Base-by-base conservation (phyloP, 2,113 vertebrate species). In the Trichomycterus rosablanca region DNA sequence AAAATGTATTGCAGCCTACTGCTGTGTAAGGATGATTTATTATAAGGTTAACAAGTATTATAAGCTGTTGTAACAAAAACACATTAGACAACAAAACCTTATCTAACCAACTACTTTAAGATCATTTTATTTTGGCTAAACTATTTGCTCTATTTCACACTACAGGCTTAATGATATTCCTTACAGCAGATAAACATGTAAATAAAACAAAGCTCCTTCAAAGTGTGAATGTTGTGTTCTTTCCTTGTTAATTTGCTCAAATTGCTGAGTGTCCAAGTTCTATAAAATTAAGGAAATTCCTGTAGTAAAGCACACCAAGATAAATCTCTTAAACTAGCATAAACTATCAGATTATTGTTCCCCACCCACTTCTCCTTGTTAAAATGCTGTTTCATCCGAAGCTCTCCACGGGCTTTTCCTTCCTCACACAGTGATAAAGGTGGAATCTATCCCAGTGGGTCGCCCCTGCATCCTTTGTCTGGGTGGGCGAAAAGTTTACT, bases 401-500 rank as follows among this genome's bases (percentile, higher is more conserved):
- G 9, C 15, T 46, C 22, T 24, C 28, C 15, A 34, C 34, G 10
- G 18, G 5, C 12, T 15, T 20, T 43, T 62, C 16, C 49, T 53
- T 54, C 50, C 40, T 54, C 18, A 22, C 22, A 20, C 26, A 20
- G 46, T 3, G 7, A 11, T 52, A 19, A 15, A 52, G 48, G 20
- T 11, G 11, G 57, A 43, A 20, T 37, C 3, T 44, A 22, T 10
- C 39, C 8, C 22, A 35, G 34, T 48, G 49, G 56, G 42, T 43
- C 32, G 34, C 19, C 48, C 20, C 16, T 14, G 43, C 44, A 58
- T 35, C 20, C 22, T 14, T 39, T 28, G 32, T 23, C 19, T n/a
- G 32, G 48, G 12, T 54, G 63, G 15, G 19, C 20, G 42, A 28
- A n/a, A 19, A 18, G 26, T 62, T 68, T 74, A 58, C 51, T 66